These are phyloP conservation scores for Drosophila nigrodunni DNA, from an alignment of 1,140 invertebrate species.

Conservation along the genomic window DNA sequence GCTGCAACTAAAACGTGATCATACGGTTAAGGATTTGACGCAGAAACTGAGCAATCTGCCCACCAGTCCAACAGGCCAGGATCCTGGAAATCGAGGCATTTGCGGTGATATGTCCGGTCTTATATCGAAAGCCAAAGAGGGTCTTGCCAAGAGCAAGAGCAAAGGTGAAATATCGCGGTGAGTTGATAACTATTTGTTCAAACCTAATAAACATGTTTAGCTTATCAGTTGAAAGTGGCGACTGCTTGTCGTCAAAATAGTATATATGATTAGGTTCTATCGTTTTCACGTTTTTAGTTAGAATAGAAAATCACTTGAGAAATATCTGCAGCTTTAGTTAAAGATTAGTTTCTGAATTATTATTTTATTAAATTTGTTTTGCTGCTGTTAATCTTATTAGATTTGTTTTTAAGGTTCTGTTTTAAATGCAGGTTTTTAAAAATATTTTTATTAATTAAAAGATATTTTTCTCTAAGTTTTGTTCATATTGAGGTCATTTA, in stretches of 20 bases:
- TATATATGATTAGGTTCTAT: constrained; percentile 5
- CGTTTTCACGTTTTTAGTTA: not conserved
- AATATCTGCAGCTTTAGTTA: not conserved
- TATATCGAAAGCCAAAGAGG: constrained; percentile 97
- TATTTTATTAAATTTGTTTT: not conserved
- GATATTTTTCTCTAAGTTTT: not conserved
- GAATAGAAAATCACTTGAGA: constrained; percentile 7
- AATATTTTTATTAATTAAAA: not conserved
- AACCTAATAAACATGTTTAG: not conserved
- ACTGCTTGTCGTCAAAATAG: not conserved
- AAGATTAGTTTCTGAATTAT: not conserved
- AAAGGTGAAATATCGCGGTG: constrained; percentile 86
- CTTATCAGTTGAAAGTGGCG: constrained; percentile 1
- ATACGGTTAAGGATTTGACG: constrained; percentile 94
- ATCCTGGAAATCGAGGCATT: constrained; percentile 85
- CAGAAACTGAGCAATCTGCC: constrained; percentile 91
- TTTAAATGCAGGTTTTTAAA: no score
- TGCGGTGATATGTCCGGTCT: constrained; percentile 93
- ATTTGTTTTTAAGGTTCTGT: not conserved
- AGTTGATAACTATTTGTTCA: constrained; percentile 25
- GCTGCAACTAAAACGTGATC: constrained; percentile 88
- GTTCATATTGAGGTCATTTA: constrained; percentile 29
- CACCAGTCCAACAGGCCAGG: constrained; percentile 86
- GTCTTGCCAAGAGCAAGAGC: constrained; percentile 92
- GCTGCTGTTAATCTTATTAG: not conserved